phyloP scores from a whole-genome alignment of 2,797 vertebrate species.

The Coluber constrictor region DNA sequence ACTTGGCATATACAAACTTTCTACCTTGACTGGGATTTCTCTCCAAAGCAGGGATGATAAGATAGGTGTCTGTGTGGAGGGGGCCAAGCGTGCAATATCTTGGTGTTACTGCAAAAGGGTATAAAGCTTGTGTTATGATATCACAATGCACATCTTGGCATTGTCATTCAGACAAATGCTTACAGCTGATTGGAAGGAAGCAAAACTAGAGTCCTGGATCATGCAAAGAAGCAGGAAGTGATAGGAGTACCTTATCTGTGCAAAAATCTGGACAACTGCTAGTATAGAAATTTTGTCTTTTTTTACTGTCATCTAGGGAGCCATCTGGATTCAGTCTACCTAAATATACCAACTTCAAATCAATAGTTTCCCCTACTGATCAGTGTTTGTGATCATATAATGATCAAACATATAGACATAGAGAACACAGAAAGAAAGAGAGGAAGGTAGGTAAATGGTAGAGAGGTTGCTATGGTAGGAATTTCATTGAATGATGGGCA shows the following conservation, averaged over 20 bases:
- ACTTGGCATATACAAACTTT: neutral
- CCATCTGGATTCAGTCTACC: neutral
- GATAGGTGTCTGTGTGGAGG: neutral
- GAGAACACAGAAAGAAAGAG: neutral
- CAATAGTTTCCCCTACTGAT: neutral
- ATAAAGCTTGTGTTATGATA: no score
- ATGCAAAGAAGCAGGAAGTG: neutral
- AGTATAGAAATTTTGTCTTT: neutral
- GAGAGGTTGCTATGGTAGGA: neutral
- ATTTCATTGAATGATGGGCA: neutral
- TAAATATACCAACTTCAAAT: neutral
- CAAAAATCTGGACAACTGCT: neutral
- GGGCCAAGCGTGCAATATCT: neutral
- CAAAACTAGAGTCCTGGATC: neutral
- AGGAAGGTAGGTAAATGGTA: no score
- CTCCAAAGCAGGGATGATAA: neutral
- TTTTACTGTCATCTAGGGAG: neutral
- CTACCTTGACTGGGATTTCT: neutral
- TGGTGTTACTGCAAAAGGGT: neutral
- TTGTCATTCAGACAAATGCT: neutral
- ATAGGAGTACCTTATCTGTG: neutral
- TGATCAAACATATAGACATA: neutral
- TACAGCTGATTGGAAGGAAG: neutral
- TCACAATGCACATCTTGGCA: neutral
- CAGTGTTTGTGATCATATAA: no score